These are phyloP conservation scores for Catocala fraxini DNA, from an alignment of 2,888 invertebrate genomes.

Conservation along the genomic window DNA sequence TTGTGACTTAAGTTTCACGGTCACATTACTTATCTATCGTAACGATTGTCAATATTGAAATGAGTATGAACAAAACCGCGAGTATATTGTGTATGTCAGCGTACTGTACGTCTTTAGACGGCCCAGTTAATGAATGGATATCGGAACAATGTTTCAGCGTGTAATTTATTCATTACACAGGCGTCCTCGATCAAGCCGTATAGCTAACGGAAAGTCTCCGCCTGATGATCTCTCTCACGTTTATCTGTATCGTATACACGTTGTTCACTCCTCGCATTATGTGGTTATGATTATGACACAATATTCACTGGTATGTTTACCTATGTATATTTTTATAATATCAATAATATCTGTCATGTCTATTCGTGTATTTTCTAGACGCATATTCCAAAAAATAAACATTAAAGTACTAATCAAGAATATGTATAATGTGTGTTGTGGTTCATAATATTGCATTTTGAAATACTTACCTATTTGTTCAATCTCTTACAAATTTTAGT, in stretches of 20 bases:
- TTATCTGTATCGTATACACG: slow-evolving; percentile 39
- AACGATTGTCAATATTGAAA: slow-evolving; percentile 81
- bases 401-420: no score
- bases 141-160: slow-evolving; percentile 86
- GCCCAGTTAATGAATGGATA: slow-evolving; percentile 79
- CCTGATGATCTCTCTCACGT: slow-evolving; percentile 70
- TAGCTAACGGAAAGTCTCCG: slow-evolving; percentile 81
- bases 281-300: neutral
- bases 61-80: slow-evolving; percentile 67
- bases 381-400: no score
- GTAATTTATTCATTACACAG: slow-evolving; percentile 87
- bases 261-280: slow-evolving; percentile 33
- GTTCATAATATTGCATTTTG: no score
- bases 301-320: neutral
- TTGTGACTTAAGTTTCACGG: slow-evolving; percentile 69
- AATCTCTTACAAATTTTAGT: no score
- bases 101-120: slow-evolving; percentile 59
- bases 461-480: no score
- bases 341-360: no score
- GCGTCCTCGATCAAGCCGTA: slow-evolving; percentile 81
- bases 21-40: slow-evolving; percentile 56
- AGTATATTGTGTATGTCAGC: slow-evolving; percentile 47
- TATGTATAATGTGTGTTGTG: no score
- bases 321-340: no score
- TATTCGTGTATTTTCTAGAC: no score